These are phyloP conservation scores for Nothocercus julius DNA, from an alignment of 2,113 vertebrate genomes.

Conservation along the genomic window DNA sequence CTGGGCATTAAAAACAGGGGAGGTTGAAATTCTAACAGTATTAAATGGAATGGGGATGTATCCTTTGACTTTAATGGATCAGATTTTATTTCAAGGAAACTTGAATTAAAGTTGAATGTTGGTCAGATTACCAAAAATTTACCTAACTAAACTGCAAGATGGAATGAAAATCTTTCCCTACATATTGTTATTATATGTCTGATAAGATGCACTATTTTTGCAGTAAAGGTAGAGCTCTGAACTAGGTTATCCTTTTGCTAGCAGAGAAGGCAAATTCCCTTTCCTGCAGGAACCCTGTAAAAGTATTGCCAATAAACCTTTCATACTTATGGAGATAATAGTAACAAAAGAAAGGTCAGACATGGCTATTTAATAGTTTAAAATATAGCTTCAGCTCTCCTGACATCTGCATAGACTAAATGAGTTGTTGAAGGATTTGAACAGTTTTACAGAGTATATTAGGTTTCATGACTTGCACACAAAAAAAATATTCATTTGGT, in stretches of 20 bases:
- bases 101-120: background rate
- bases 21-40: background rate
- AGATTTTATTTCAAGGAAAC: background rate
- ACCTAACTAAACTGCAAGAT: background rate
- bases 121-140: background rate
- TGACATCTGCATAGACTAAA: conserved; percentile 66
- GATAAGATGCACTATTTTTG: background rate
- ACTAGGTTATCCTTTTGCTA: background rate
- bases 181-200: background rate
- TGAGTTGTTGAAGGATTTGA: conserved; percentile 69
- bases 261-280: background rate
- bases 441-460: conserved; percentile 68
- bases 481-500: conserved; percentile 71
- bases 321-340: conserved; percentile 22
- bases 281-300: background rate
- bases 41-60: background rate
- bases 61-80: background rate
- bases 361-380: conserved; percentile 10
- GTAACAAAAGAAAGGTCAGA: conserved; percentile 21
- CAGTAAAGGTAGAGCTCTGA: background rate
- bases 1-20: background rate
- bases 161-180: background rate
- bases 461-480: conserved; percentile 69
- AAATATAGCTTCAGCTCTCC: conserved; percentile 41
- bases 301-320: background rate